phyloP scores from a whole-genome alignment of 2,888 invertebrate species.

The Euplagia quadripunctaria region DNA sequence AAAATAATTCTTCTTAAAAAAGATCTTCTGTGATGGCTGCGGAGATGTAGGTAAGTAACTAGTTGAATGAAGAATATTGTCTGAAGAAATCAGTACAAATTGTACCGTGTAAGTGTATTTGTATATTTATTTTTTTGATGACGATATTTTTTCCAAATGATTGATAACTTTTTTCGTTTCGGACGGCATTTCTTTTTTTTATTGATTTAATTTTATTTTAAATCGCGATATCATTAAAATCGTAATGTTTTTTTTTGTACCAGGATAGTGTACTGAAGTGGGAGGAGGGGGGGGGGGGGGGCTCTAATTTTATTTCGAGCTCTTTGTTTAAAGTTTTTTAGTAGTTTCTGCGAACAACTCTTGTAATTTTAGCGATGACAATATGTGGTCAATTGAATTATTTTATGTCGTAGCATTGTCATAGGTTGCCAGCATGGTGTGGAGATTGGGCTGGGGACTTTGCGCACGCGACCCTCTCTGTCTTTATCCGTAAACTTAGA shows the following conservation, averaged over 20 bases:
- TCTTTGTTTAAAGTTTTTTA: background rate
- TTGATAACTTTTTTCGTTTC: background rate
- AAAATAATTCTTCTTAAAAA: background rate
- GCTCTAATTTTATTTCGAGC: background rate
- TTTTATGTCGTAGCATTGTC: background rate
- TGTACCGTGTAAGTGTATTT: background rate
- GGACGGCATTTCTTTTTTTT: background rate
- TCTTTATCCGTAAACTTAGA: background rate
- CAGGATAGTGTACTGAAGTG: background rate
- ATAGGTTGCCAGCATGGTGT: background rate
- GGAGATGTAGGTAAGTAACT: constrained; percentile 2
- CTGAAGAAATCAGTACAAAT: background rate
- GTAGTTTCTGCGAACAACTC: background rate
- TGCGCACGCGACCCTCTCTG: background rate
- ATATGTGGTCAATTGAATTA: too few species aligned
- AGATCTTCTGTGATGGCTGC: background rate
- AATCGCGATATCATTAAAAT: too few species aligned
- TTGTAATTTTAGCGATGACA: background rate
- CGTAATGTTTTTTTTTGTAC: background rate
- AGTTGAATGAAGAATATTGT: background rate
- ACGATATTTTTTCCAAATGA: too few species aligned
- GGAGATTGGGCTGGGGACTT: background rate
- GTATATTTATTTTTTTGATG: too few species aligned
- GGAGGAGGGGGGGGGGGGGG: too few species aligned
- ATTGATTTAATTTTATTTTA: background rate